Conservation (phyloP, 2,113 vertebrate species). For the Ameiurus melas region DNA sequence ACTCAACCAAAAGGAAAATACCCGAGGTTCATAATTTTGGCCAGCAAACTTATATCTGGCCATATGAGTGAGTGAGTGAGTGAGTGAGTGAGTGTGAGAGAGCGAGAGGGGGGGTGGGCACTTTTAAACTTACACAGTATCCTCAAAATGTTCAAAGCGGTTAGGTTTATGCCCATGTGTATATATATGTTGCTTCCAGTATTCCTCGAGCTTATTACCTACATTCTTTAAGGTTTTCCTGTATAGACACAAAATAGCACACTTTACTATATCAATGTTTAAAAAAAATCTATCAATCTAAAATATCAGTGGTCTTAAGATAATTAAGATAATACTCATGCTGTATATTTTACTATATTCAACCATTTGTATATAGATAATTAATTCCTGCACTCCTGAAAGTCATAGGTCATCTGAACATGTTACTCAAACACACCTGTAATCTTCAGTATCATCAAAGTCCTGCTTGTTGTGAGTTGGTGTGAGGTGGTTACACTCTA, state of each 20-base stretch:
- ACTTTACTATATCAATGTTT: background rate
- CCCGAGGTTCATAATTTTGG: too few relatives aligned
- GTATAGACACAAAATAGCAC: background rate
- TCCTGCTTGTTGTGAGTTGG: too few relatives aligned
- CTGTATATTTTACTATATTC: background rate
- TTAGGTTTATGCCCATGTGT: background rate
- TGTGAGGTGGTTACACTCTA: conserved; percentile 93
- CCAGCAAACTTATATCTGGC: too few relatives aligned
- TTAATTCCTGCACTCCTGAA: too few relatives aligned
- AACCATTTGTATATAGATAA: too few relatives aligned
- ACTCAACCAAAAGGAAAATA: too few relatives aligned
- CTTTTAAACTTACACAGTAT: conserved; percentile 5
- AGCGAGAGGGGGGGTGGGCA: too few relatives aligned
- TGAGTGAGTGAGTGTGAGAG: too few relatives aligned
- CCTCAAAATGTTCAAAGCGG: background rate
- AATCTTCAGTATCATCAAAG: conserved; percentile 90
- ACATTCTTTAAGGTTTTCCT: background rate
- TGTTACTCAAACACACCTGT: conserved; percentile 76
- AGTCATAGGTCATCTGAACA: background rate
- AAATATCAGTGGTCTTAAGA: background rate
- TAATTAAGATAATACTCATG: background rate
- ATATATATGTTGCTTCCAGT: background rate
- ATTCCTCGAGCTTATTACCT: background rate
- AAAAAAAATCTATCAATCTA: background rate
- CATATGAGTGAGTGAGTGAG: too few relatives aligned